Percentiles rank a stretch among this genome's conserved stretches.
Evolutionary conservation across 2,888 invertebrate species (phyloP).

Genomic region (Polydrusus tereticollis): DNA sequence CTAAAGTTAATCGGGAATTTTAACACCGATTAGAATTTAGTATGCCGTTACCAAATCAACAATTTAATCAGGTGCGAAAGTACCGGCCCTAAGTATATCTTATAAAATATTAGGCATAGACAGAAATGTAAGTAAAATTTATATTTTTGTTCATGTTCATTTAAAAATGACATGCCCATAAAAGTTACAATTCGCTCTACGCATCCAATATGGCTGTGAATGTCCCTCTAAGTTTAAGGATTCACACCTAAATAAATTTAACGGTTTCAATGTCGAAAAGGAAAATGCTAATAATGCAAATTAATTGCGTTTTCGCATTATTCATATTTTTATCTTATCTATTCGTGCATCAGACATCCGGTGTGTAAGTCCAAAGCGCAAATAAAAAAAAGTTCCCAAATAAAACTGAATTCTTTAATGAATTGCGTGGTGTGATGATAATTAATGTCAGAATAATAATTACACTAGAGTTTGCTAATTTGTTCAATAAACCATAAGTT

Average conservation of each 20-base stretch:
- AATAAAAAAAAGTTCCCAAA: slow-evolving; percentile 32
- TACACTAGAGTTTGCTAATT: background rate
- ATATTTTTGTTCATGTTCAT: too few species aligned
- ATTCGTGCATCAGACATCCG: slow-evolving; percentile 22
- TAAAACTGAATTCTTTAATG: slow-evolving; percentile 8
- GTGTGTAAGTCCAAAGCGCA: slow-evolving; percentile 15
- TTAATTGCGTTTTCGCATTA: slow-evolving; percentile 24
- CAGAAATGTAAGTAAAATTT: too few species aligned
- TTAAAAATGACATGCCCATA: too few species aligned
- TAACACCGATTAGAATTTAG: too few species aligned
- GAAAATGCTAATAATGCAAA: slow-evolving; percentile 30
- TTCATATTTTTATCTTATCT: slow-evolving; percentile 30
- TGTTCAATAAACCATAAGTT: background rate
- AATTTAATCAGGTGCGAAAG: too few species aligned
- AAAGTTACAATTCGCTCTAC: too few species aligned
- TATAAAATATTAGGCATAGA: too few species aligned
- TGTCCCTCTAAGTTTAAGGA: too few species aligned
- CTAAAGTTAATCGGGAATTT: too few species aligned
- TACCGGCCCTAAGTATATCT: too few species aligned
- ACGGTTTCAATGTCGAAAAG: slow-evolving; percentile 23
- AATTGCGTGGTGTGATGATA: slow-evolving; percentile 15
- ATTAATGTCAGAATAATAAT: slow-evolving; percentile 9
- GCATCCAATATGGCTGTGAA: too few species aligned
- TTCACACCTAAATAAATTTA: slow-evolving; percentile 10
- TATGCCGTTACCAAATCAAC: too few species aligned